Conservation (phyloP, 2,797 vertebrate species). For the Platyrinchus mystaceus region DNA sequence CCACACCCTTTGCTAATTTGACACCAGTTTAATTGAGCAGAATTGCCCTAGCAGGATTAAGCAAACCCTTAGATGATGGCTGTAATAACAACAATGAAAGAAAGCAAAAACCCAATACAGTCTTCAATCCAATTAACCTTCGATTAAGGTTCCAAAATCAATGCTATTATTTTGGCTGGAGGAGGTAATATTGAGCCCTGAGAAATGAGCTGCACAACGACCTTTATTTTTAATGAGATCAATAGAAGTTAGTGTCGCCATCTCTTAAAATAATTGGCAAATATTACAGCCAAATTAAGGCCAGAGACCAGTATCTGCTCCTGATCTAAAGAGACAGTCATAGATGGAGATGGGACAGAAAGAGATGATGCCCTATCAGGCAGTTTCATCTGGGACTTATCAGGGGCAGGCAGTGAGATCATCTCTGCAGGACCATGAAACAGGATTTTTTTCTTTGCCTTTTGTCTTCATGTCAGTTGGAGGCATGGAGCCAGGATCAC, state of each 20-base stretch:
- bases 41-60: slow-evolving; percentile 52
- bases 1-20: slow-evolving; percentile 59
- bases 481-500: neutral
- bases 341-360: neutral
- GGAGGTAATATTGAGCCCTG: slow-evolving; percentile 62
- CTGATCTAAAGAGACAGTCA: slow-evolving; percentile 64
- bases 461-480: neutral
- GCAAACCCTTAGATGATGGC: slow-evolving; percentile 24
- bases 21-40: slow-evolving; percentile 57
- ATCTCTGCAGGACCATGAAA: neutral
- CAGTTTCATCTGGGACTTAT: slow-evolving; percentile 11
- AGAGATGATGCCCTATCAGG: neutral
- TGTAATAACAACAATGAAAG: slow-evolving; percentile 19
- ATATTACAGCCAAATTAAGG: slow-evolving; percentile 70
- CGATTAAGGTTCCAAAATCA: slow-evolving; percentile 77
- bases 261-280: slow-evolving; percentile 79
- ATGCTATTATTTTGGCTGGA: slow-evolving; percentile 69
- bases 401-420: neutral
- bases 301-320: slow-evolving; percentile 42
- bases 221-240: slow-evolving; percentile 81
- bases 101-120: slow-evolving; percentile 54
- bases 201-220: slow-evolving; percentile 60
- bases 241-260: slow-evolving; percentile 73
- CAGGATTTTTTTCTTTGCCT: neutral
- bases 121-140: slow-evolving; percentile 81